Evolutionary conservation across 2,113 vertebrate species (phyloP).

Genomic region (Saimiri boliviensis): DNA sequence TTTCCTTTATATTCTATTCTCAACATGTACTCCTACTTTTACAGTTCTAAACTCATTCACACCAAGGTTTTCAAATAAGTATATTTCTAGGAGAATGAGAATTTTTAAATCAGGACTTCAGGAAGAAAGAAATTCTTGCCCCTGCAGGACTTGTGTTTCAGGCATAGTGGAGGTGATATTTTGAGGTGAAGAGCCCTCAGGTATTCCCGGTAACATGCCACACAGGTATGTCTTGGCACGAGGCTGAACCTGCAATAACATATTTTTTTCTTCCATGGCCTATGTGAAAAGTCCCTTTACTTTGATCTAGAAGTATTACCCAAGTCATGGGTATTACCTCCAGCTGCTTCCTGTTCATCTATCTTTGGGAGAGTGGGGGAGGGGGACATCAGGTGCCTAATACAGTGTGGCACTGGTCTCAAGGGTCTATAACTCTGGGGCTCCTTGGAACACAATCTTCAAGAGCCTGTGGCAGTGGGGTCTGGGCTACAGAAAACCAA

Average conservation of each 20-base stretch:
- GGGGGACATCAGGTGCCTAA: neutral
- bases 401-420: neutral
- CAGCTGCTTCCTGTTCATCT: neutral
- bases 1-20: neutral
- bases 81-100: neutral
- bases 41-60: neutral
- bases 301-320: neutral
- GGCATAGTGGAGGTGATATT: neutral
- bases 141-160: neutral
- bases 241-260: neutral
- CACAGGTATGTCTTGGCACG: neutral
- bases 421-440: neutral
- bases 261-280: neutral
- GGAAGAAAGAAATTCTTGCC: slow-evolving; percentile 13
- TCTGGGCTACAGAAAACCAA: neutral
- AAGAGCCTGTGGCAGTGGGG: neutral
- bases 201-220: neutral
- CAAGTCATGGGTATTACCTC: neutral
- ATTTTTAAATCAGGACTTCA: slow-evolving; percentile 37
- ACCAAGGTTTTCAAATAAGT: neutral
- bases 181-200: neutral
- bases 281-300: neutral
- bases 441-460: neutral
- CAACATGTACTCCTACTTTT: neutral
- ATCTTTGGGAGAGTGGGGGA: neutral